These are phyloP conservation scores for Drosophila sulfurigaster DNA, from an alignment of 1,140 invertebrate genomes.

Conservation along the genomic window DNA sequence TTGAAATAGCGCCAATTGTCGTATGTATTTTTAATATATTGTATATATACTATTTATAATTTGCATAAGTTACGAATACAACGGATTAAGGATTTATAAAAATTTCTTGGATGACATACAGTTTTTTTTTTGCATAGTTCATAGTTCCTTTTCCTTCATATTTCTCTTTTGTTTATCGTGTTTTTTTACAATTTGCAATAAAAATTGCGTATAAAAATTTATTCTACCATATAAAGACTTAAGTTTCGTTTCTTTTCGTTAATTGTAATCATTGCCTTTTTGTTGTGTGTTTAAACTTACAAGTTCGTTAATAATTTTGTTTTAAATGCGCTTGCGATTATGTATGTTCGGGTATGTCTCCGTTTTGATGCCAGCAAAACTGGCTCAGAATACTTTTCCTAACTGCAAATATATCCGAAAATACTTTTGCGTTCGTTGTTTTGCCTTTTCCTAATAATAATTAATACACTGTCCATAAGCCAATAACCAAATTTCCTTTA, in stretches of 20 bases:
- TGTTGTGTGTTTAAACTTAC: constrained; percentile 2
- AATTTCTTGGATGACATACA: constrained; percentile 49
- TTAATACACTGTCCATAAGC: constrained; percentile 55
- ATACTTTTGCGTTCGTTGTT: constrained; percentile 57
- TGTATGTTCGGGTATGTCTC: constrained; percentile 77
- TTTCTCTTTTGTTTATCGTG: constrained; percentile 15
- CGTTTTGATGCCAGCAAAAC: constrained; percentile 37
- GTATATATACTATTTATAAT: constrained; percentile 45
- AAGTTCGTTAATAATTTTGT: neutral
- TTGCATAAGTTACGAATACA: constrained; percentile 39
- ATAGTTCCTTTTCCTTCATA: constrained; percentile 38
- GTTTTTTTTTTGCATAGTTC: constrained; percentile 45
- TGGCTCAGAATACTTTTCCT: constrained; percentile 54
- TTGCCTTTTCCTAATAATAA: constrained; percentile 28
- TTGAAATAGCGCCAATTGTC: constrained; percentile 79
- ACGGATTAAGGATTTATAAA: constrained; percentile 50
- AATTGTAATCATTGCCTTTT: constrained; percentile 67
- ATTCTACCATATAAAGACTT: constrained; percentile 74
- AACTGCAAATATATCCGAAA: constrained; percentile 25
- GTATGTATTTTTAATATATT: constrained; percentile 30
- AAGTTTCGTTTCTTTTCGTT: constrained; percentile 61
- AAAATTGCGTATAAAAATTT: constrained; percentile 81
- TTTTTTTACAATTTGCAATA: constrained; percentile 77
- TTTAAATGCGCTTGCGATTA: constrained; percentile 78
- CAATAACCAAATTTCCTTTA: constrained; percentile 56